Evolutionary conservation across 2,113 vertebrate genomes (phyloP).

Genomic region (Aldabrachelys gigantea): DNA sequence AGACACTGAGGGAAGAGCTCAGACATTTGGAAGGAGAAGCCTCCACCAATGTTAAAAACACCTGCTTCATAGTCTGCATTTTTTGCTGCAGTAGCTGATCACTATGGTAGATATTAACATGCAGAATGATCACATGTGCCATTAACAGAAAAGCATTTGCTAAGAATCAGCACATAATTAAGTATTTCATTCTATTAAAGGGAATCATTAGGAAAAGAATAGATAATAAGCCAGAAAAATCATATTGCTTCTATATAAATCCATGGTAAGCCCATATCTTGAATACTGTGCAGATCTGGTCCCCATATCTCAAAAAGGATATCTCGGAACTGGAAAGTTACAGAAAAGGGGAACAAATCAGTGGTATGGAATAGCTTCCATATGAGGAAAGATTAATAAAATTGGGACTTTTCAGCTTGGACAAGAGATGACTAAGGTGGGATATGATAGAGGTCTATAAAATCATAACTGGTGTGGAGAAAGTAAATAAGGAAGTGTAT

Average conservation of each 20-base stretch:
- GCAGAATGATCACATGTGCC: neutral
- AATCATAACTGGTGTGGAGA: too few species aligned
- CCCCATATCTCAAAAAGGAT: too few species aligned
- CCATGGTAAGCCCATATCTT: too few species aligned
- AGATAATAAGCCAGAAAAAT: neutral
- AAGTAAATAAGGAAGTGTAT: too few species aligned
- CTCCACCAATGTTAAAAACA: conserved; percentile 41
- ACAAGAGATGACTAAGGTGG: too few species aligned
- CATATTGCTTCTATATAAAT: too few species aligned
- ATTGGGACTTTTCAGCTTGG: too few species aligned
- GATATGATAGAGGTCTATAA: too few species aligned
- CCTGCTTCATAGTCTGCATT: neutral
- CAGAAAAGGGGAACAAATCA: too few species aligned
- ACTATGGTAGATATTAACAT: neutral
- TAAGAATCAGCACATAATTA: neutral
- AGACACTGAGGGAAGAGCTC: rapidly evolving
- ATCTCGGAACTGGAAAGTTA: too few species aligned
- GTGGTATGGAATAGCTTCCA: neutral
- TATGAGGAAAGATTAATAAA: neutral
- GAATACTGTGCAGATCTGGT: too few species aligned
- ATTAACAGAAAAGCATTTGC: conserved; percentile 31
- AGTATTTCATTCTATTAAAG: neutral
- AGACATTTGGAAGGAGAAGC: neutral
- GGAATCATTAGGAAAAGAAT: neutral
- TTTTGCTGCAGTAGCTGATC: conserved; percentile 38